phyloP scores from a whole-genome alignment of 2,113 vertebrate genomes.

The Piaya cayana region DNA sequence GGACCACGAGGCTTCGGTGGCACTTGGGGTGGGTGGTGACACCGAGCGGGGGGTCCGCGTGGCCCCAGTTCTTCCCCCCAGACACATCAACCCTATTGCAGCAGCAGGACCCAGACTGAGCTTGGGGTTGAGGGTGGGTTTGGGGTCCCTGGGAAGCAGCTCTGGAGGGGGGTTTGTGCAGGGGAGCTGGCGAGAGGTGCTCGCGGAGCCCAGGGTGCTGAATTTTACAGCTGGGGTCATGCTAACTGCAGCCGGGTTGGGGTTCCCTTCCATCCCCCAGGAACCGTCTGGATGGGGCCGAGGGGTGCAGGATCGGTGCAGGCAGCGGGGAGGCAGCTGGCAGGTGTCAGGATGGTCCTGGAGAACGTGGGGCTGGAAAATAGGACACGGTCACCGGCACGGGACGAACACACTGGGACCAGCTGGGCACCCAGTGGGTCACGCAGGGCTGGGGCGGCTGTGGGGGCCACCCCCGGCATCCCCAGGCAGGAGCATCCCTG shows the following conservation, averaged over 20 bases:
- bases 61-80: neutral
- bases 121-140: neutral
- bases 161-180: neutral
- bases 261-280: neutral
- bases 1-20: neutral
- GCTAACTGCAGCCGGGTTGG: rapidly evolving
- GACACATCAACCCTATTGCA: neutral
- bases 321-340: neutral
- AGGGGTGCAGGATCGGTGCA: neutral
- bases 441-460: rapidly evolving
- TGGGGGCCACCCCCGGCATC: neutral
- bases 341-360: no score
- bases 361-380: neutral
- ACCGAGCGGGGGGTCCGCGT: rapidly evolving
- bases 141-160: neutral
- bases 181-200: neutral
- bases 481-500: neutral
- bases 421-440: neutral
- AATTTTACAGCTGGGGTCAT: neutral
- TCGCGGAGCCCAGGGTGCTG: neutral
- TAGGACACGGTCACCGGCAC: no score
- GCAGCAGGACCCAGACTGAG: neutral
- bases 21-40: neutral
- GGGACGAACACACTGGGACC: neutral
- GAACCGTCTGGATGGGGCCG: rapidly evolving